Evolutionary conservation across 2,888 invertebrate genomes (phyloP).

Genomic region (Halictus quadricinctus): DNA sequence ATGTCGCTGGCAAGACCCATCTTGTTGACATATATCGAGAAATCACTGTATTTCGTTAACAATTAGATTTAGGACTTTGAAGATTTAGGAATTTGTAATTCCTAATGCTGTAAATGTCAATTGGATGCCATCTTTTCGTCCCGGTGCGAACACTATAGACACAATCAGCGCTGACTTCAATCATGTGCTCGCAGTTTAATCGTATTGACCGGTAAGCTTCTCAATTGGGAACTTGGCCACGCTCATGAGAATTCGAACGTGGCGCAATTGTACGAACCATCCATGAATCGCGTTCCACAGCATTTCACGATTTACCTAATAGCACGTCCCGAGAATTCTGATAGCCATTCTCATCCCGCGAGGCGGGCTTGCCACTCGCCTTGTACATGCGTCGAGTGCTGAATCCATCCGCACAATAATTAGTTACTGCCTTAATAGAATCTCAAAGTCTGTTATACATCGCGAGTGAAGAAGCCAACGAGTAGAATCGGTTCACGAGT

Average conservation of each 20-base stretch:
- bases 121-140: background rate
- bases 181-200: constrained; percentile 66
- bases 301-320: constrained; percentile 76
- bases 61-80: too few species aligned
- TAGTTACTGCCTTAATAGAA: constrained; percentile 54
- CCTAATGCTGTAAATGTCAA: background rate
- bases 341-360: constrained; percentile 70
- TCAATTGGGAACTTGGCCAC: constrained; percentile 49
- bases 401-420: constrained; percentile 54
- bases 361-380: constrained; percentile 50
- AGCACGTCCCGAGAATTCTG: constrained; percentile 74
- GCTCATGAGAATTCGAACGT: constrained; percentile 72
- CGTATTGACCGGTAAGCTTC: constrained; percentile 61
- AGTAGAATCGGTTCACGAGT: background rate
- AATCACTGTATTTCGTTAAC: too few species aligned
- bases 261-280: constrained; percentile 64
- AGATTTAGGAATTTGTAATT: too few species aligned
- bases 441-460: constrained; percentile 3
- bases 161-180: constrained; percentile 21
- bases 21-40: too few species aligned
- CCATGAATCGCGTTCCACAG: constrained; percentile 62
- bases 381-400: constrained; percentile 42
- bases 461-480: background rate
- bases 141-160: too few species aligned
- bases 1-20: too few species aligned